Percentiles rank a stretch among this genome's conserved stretches.
These are phyloP conservation scores for Bubo scandiacus DNA, from an alignment of 2,113 vertebrate genomes.

Conservation along the genomic window DNA sequence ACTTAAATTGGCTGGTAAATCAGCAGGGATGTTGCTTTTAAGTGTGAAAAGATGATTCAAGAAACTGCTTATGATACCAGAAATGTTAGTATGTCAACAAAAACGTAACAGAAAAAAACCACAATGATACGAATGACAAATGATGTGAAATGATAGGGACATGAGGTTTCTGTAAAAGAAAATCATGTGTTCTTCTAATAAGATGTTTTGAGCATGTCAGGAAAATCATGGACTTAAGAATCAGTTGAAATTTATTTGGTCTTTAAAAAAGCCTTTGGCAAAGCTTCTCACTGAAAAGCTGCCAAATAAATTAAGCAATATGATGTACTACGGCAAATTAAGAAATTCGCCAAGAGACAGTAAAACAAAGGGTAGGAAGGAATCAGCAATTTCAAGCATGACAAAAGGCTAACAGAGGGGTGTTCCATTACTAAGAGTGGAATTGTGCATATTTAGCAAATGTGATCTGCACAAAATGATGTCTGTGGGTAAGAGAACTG, in stretches of 20 bases:
- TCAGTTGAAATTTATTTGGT: slow-evolving; percentile 42
- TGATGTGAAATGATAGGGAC: neutral
- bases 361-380: slow-evolving; percentile 50
- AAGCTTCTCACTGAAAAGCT: slow-evolving; percentile 34
- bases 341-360: slow-evolving; percentile 44
- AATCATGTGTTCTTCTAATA: neutral
- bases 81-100: neutral
- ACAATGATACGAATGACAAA: neutral
- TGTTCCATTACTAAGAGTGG: neutral
- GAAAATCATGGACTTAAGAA: slow-evolving; percentile 27
- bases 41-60: neutral
- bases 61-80: neutral
- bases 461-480: neutral
- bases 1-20: neutral
- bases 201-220: slow-evolving; percentile 24
- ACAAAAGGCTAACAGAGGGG: slow-evolving; percentile 19
- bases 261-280: slow-evolving; percentile 59
- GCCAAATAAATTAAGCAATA: slow-evolving; percentile 57
- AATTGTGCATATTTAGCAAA: neutral
- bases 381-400: slow-evolving; percentile 42
- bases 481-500: neutral
- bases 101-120: neutral
- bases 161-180: slow-evolving; percentile 25
- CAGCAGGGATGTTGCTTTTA: neutral
- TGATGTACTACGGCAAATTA: slow-evolving; percentile 37